These are phyloP conservation scores for Spialia ferax DNA, from an alignment of 2,888 invertebrate genomes.

Conservation along the genomic window DNA sequence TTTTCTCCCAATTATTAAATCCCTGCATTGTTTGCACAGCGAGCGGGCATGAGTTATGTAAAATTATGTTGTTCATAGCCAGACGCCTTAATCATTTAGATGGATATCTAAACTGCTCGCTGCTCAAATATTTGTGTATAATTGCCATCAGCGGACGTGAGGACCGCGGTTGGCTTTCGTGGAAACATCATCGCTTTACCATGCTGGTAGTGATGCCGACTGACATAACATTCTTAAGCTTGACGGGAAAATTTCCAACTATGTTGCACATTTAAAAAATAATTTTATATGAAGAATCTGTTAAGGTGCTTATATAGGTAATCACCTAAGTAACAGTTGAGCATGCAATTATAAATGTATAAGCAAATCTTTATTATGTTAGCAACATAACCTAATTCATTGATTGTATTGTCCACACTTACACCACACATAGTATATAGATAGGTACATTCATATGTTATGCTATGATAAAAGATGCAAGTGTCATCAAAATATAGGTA, in stretches of 20 bases:
- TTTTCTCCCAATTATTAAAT: neutral
- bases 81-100: slow-evolving; percentile 3
- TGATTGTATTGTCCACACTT: too few relatives aligned
- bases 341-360: too few relatives aligned
- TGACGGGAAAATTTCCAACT: neutral
- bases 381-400: too few relatives aligned
- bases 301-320: too few relatives aligned
- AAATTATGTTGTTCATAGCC: slow-evolving; percentile 2
- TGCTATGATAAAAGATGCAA: too few relatives aligned
- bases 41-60: neutral
- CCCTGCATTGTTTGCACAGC: neutral
- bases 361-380: too few relatives aligned
- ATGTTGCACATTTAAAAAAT: neutral
- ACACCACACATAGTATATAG: too few relatives aligned
- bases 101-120: neutral
- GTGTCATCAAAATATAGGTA: too few relatives aligned
- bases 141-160: neutral
- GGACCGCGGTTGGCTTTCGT: neutral
- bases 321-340: too few relatives aligned
- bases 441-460: too few relatives aligned
- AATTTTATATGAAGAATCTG: too few relatives aligned
- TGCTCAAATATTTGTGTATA: neutral
- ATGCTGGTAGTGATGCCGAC: too few relatives aligned
- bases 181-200: neutral
- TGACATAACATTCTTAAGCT: neutral